Evolutionary conservation across 2,888 invertebrate species (phyloP), one percentile per base, ranked within the genome.

Genomic region (Atethmia centrago): DNA sequence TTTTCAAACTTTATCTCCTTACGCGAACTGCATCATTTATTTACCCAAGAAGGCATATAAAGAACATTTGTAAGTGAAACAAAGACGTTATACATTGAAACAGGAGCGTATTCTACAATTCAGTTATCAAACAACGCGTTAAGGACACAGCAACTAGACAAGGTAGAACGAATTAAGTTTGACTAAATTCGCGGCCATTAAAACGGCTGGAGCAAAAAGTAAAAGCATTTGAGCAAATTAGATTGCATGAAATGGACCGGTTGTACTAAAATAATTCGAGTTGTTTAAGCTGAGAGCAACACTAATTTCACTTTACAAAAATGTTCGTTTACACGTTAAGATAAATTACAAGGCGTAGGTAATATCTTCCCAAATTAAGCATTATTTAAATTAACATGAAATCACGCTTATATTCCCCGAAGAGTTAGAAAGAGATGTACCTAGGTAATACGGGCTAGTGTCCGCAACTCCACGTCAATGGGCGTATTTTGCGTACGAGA

Each of bases 91-190:
- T 49, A 66, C 56, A 28, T 70, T 75, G 47, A 64, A 71, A 75
- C 66, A 67, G 69, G 55, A 77, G 53, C 45, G 73, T 80, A 69
- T 81, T 83, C 80, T 84, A 82, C 77, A 84, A 88, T 88, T 72
- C 76, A 87, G 89, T 90, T 89, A 90, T 87, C 89, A 89, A 91
- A 91, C 89, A 92, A 82, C 85, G 88, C 88, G 88, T 89, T 90
- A 90, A 90, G 87, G 86, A 89, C 88, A 78, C 85, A 88, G 82
- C 85, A 85, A 89, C 88, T 88, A 84, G 85, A 87, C 88, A 87
- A 87, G 87, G 88, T 88, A 89, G 81, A 70, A 77, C 63, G 28
- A 80, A 80, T 83, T 72, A 82, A 75, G 77, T 77, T 77, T 63
- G 70, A 88, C 90, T 85, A 88, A 90, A 91, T 89, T 92, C 83